A percentile compares a stretch with the other conserved stretches of the same genome.
phyloP scores from a whole-genome alignment of 2,797 vertebrate species.

The Vultur gryphus region DNA sequence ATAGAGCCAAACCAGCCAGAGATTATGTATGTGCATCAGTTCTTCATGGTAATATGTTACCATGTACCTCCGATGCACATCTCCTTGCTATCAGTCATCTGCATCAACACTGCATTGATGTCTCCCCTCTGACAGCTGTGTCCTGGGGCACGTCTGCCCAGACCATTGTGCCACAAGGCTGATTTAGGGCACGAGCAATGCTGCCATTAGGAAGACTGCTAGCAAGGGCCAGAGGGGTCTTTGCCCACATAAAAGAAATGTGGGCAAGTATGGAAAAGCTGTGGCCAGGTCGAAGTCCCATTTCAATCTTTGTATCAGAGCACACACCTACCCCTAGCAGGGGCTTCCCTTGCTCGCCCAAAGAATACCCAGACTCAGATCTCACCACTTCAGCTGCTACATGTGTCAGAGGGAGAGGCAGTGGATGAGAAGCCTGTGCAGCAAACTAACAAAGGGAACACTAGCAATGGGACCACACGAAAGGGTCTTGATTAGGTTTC shows the following conservation, averaged over 20 bases:
- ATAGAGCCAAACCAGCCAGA: neutral
- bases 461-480: fast-evolving
- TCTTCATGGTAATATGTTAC: fast-evolving
- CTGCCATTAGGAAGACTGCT: neutral
- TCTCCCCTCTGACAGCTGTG: neutral
- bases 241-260: neutral
- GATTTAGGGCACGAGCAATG: neutral
- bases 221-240: neutral
- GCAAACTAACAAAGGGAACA: neutral
- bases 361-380: neutral
- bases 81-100: neutral
- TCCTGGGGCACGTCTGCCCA: neutral
- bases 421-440: neutral
- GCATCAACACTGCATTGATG: neutral
- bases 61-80: neutral
- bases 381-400: neutral
- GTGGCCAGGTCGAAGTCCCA: neutral
- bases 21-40: neutral
- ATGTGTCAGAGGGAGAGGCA: neutral
- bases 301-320: neutral
- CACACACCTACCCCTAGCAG: neutral
- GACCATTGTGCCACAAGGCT: neutral
- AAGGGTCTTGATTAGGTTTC: neutral
- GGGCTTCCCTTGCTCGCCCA: neutral
- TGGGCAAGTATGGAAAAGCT: neutral